These are phyloP conservation scores for Pristiophorus japonicus DNA, from an alignment of 2,113 vertebrate genomes.

Conservation along the genomic window DNA sequence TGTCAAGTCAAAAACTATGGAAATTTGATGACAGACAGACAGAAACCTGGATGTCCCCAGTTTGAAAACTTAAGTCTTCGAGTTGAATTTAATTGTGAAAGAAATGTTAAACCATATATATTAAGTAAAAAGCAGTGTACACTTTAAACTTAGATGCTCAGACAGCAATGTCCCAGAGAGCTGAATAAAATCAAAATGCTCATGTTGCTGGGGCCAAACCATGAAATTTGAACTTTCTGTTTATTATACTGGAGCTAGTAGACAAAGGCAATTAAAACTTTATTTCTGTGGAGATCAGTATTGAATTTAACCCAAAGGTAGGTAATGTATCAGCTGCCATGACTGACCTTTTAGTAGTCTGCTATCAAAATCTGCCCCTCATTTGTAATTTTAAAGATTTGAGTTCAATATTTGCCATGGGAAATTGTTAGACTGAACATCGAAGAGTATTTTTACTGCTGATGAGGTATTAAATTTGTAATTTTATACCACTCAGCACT, in stretches of 20 bases:
- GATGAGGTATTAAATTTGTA: neutral
- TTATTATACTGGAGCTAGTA: neutral
- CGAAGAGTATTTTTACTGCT: neutral
- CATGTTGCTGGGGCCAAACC: neutral
- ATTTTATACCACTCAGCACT: neutral
- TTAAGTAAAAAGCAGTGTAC: neutral
- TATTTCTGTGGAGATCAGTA: neutral
- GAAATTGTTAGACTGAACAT: neutral
- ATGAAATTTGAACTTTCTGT: slow-evolving; percentile 26
- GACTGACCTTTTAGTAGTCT: neutral
- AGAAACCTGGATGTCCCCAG: neutral
- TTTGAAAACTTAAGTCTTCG: neutral
- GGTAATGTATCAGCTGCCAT: neutral
- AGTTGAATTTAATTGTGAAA: neutral
- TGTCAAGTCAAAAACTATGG: neutral
- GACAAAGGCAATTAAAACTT: slow-evolving; percentile 24
- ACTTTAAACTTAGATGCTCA: slow-evolving; percentile 15
- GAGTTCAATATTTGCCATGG: neutral
- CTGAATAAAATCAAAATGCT: neutral
- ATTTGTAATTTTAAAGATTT: neutral
- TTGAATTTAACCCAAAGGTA: neutral
- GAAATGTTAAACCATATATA: slow-evolving; percentile 6
- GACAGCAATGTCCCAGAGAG: neutral
- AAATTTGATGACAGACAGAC: neutral
- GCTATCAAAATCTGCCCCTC: neutral